Evolutionary conservation across 2,797 vertebrate genomes (phyloP).

Genomic region (Cirrhinus molitorella): DNA sequence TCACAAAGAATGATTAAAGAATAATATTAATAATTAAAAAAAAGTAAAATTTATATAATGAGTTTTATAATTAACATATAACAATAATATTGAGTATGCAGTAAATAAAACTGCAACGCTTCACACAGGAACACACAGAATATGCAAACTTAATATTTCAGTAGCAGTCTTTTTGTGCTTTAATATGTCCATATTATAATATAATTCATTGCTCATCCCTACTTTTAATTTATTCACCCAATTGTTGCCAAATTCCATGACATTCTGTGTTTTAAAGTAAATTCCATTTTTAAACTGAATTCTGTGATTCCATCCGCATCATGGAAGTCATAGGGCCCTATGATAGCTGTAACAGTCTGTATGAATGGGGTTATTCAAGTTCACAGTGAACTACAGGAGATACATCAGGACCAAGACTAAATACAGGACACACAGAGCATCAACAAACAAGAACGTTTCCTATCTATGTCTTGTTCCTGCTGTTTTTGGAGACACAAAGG

Average conservation of each 20-base stretch:
- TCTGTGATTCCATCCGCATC: background rate
- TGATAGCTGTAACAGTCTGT: background rate
- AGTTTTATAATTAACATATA: background rate
- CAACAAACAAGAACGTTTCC: conserved; percentile 22
- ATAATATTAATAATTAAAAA: background rate
- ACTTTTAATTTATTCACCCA: background rate
- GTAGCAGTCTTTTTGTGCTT: background rate
- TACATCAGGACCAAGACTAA: background rate
- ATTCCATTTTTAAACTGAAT: background rate
- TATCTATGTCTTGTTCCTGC: conserved; percentile 9
- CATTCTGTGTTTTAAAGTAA: background rate
- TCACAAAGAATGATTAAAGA: too few relatives aligned
- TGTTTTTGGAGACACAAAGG: background rate
- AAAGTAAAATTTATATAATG: background rate
- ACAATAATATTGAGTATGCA: background rate
- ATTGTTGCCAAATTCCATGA: background rate
- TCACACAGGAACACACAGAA: background rate
- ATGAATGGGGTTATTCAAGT: conserved; percentile 11
- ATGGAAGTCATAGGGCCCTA: background rate
- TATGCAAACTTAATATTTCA: background rate
- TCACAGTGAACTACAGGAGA: conserved; percentile 4
- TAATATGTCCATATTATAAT: background rate
- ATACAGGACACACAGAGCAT: conserved; percentile 19
- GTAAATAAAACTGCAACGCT: background rate
- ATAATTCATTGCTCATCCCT: background rate